Evolutionary conservation across 1,140 invertebrate genomes (phyloP).

Genomic region (Belonocnema kinseyi): DNA sequence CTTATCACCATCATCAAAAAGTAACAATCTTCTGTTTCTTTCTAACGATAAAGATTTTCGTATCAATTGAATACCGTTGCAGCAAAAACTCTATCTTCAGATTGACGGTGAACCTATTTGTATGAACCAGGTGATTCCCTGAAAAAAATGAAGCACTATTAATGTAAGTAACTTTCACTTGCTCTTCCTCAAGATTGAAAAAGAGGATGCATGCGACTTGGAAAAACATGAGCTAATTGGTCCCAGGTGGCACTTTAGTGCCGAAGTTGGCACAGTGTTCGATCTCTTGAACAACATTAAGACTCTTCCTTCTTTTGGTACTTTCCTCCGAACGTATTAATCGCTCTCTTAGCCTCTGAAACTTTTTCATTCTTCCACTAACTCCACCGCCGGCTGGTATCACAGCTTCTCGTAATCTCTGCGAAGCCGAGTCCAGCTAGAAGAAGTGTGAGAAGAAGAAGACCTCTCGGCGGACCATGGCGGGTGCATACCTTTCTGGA

Average conservation of each 20-base stretch:
- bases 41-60: too few species aligned
- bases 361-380: slow-evolving; percentile 46
- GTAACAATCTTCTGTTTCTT: too few species aligned
- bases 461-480: slow-evolving; percentile 54
- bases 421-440: slow-evolving; percentile 24
- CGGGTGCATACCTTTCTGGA: slow-evolving; percentile 61
- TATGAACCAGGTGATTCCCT: too few species aligned
- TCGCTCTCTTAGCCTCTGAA: slow-evolving; percentile 49
- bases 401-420: slow-evolving; percentile 46
- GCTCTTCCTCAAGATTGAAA: background rate
- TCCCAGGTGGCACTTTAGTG: slow-evolving; percentile 48
- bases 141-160: too few species aligned
- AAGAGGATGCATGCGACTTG: background rate
- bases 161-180: slow-evolving; percentile 10
- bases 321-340: slow-evolving; percentile 52
- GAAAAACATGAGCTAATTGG: slow-evolving; percentile 45
- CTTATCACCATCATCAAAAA: too few species aligned
- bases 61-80: too few species aligned
- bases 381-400: slow-evolving; percentile 52
- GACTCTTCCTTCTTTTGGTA: slow-evolving; percentile 46
- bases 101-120: too few species aligned
- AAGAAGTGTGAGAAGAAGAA: slow-evolving; percentile 42
- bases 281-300: slow-evolving; percentile 49
- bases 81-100: too few species aligned
- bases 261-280: slow-evolving; percentile 51